phyloP scores from a whole-genome alignment of 2,797 vertebrate genomes.

The Danio albolineatus region DNA sequence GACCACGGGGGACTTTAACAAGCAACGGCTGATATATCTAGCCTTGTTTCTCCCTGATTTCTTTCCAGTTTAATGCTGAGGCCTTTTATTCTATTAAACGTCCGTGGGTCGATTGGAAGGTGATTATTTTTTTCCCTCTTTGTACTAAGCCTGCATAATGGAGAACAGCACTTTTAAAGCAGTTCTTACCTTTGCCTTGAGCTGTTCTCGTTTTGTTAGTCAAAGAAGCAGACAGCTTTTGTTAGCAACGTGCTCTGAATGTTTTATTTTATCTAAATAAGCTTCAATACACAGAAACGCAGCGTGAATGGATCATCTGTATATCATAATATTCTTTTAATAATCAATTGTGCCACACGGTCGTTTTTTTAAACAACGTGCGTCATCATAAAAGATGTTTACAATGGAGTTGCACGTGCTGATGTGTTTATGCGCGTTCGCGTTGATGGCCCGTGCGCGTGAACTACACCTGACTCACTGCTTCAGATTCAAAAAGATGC shows the following conservation, averaged over 20 bases:
- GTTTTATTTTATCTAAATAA: neutral
- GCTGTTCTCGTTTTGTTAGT: constrained; percentile 8
- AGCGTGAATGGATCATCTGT: neutral
- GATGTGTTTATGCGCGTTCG: neutral
- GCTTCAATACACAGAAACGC: neutral
- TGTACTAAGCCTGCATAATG: neutral
- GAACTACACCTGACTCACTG: neutral
- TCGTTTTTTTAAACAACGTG: neutral
- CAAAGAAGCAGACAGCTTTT: neutral
- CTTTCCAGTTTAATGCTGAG: neutral
- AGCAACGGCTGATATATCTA: neutral
- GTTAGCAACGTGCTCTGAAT: neutral
- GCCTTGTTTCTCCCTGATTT: neutral
- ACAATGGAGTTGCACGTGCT: neutral
- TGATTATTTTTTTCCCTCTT: neutral
- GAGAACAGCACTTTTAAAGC: neutral
- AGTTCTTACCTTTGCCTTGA: neutral
- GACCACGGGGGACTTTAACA: neutral
- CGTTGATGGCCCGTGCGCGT: neutral
- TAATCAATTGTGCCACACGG: neutral
- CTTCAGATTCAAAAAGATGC: neutral
- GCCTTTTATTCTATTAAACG: neutral
- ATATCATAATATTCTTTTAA: neutral
- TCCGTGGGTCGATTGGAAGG: neutral
- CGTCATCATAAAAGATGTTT: neutral